Conservation (phyloP, 2,888 invertebrate genomes). For the Hofmannophila pseudospretella region DNA sequence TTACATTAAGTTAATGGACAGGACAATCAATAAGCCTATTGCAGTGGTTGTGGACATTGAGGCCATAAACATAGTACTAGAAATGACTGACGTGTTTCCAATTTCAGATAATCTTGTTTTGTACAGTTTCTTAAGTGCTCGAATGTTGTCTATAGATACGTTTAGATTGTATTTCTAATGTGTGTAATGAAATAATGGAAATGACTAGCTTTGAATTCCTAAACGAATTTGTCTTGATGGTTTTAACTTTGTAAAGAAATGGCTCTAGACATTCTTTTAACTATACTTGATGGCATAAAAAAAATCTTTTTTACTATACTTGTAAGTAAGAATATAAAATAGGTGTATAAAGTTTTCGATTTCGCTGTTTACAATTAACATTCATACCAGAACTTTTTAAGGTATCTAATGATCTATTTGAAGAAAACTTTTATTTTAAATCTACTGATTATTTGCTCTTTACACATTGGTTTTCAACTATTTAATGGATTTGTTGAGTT, state of each 20-base stretch:
- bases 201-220: conserved; percentile 36
- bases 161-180: conserved; percentile 22
- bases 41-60: conserved; percentile 55
- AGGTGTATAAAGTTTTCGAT: conserved; percentile 25
- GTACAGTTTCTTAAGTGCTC: conserved; percentile 11
- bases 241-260: conserved; percentile 41
- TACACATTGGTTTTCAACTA: conserved; percentile 18
- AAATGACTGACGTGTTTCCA: conserved; percentile 46
- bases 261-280: conserved; percentile 66
- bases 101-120: conserved; percentile 17
- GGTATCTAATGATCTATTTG: too few relatives aligned
- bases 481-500: conserved; percentile 29
- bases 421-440: too few relatives aligned
- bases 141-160: conserved; percentile 13
- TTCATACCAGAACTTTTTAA: background rate
- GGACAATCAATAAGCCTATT: conserved; percentile 41
- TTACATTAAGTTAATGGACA: conserved; percentile 42
- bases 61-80: conserved; percentile 47
- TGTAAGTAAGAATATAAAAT: conserved; percentile 22
- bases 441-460: too few relatives aligned
- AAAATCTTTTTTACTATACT: conserved; percentile 50
- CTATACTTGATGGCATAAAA: conserved; percentile 38
- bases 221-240: conserved; percentile 39
- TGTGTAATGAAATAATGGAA: conserved; percentile 22
- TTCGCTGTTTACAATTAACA: conserved; percentile 23